A percentile compares a stretch with the other conserved stretches of the same genome.
phyloP scores from a whole-genome alignment of 1,140 invertebrate species.

The Diachasmimorpha longicaudata region DNA sequence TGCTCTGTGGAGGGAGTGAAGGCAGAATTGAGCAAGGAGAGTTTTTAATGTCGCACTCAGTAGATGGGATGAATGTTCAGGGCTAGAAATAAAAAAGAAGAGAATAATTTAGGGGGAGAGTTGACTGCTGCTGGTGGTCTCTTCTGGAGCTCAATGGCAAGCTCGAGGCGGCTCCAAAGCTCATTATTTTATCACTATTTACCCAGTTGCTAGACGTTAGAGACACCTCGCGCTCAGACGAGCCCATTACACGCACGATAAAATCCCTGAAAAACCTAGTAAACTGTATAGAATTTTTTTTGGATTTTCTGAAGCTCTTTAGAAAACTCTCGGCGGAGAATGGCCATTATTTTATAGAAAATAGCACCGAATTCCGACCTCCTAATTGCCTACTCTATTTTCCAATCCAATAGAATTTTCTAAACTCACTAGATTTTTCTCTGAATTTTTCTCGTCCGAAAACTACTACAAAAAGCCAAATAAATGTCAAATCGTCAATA shows the following conservation, averaged over 20 bases:
- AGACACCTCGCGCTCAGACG: background rate
- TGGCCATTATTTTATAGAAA: too few species aligned
- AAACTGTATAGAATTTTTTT: too few species aligned
- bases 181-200: background rate
- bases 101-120: background rate
- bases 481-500: background rate
- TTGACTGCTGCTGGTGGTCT: background rate
- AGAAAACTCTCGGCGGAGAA: too few species aligned
- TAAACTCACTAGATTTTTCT: too few species aligned
- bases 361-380: too few species aligned
- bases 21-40: background rate
- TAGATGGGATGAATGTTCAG: background rate
- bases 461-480: background rate
- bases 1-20: background rate
- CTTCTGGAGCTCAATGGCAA: background rate
- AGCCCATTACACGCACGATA: background rate
- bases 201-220: background rate
- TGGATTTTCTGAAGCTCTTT: too few species aligned
- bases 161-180: slow-evolving; percentile 14
- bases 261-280: too few species aligned
- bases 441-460: too few species aligned
- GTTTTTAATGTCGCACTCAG: background rate
- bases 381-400: too few species aligned
- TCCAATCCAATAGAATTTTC: too few species aligned
- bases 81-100: background rate